Base-by-base conservation (phyloP, 1,140 invertebrate genomes). In the Anthonomus grandis region DNA sequence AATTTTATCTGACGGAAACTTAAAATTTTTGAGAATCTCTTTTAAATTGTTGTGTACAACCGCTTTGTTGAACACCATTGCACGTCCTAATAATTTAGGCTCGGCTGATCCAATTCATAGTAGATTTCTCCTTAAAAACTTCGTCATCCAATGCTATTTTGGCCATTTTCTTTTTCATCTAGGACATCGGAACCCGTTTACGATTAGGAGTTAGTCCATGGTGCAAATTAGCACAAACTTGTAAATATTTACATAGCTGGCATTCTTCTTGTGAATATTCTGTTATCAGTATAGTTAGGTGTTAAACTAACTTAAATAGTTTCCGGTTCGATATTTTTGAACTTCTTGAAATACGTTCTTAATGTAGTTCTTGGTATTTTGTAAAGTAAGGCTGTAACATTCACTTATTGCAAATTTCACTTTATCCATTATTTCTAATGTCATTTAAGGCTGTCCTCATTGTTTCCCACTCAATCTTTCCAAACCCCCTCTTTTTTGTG, bases 1-100 rank as follows among this genome's bases (percentile, higher is more conserved):
- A 23, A 77, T 67, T 53, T 68, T 37, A 37, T 13, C 50, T 4
- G 49, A 53, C 47, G 60, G 45, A 15, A 45, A 44, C 25, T 51
- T 51, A 51, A 23, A 38, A 4, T 4, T 51, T 22, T 49, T 21
- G 18, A 21, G 22, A 49, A 37, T 4, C 23, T 8, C 37, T 23
- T 51, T 51, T 38, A 38, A 51, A 38, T 51, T 51, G 12, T 51
- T 15, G 12, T 5, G 6, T 4, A 49, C 25, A 6, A 49, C 46
- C 6, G 46, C 15, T 49, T 49, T 49, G 31, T 49, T 49, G 46
- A 49, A 49, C 19, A 25, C 46, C 27, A 49, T 49, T 17, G 46
- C 46, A 19, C 31, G 17, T 36, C 27, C 46, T 21, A 49, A 49
- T 12, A 24, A 46, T n/a, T n/a, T n/a, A n/a, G n/a, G n/a, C n/a